Base-by-base conservation (phyloP, 2,888 invertebrate species). In the Drosophila recens region DNA sequence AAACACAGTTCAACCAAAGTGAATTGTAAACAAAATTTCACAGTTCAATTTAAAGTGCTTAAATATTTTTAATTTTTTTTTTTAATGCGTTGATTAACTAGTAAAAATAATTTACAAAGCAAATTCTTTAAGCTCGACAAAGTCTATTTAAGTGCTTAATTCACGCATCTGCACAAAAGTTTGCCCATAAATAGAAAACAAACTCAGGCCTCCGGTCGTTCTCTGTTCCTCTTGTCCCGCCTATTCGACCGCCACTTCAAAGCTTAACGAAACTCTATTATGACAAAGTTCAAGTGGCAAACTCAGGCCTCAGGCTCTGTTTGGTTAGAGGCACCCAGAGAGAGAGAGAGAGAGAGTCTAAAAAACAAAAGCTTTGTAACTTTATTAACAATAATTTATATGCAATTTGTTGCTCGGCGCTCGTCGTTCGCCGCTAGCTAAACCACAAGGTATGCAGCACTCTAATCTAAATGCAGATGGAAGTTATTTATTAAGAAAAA, bases 301-400 rank as follows among this genome's bases (percentile, higher is more conserved):
- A 42, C 59, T 61, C 30, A n/a, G 42, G 4, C 42, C 42, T 20
- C 13, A 8, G 23, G 49, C 30, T 30, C 30, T 17, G 15, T 27
- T 20, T 17, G 15, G 17, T 48, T 56, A 27, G 42, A 13, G 23
- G 23, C 20, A 42, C 17, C 57, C 42, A 20, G 40, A 27, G 27
- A 63, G 52, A 40, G n/a, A n/a, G n/a, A n/a, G 53, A 20, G 40
- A 27, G 27, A 63, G 46, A 40, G 53, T 38, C 20, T 11, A 40
- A 56, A 30, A 48, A 62, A 54, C 27, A 56, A 77, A 72, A 72
- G 45, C 75, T 79, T 56, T 34, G 10, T 65, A 53, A 78, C 65
- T 71, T 78, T 43, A 68, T 67, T 68, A 68, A 70, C 66, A 54
- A 66, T 59, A 73, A 75, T 72, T 61, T 68, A 73, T 67, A 71